Base-by-base conservation (phyloP, 2,888 invertebrate species). In the Crepidodera aurea region DNA sequence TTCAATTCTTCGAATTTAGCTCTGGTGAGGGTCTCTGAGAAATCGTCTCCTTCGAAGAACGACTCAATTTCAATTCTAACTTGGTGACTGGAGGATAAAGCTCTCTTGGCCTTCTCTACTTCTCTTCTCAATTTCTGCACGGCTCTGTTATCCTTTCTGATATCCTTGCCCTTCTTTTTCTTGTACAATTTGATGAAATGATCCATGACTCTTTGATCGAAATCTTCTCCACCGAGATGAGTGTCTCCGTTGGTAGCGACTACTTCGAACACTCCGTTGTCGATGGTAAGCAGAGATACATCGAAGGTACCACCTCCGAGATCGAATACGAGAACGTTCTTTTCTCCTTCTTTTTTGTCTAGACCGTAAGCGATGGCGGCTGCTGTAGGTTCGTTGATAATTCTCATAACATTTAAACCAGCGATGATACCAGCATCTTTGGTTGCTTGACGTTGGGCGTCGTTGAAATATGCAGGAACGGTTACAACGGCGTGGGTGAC, bases 281-380 rank as follows among this genome's bases (percentile, higher is more conserved):
- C 98, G 78, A 99, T 99, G 69, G 98, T 98, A 55, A 99, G 86
- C 15, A 99, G 87, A 34, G 98, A 98, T 13, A 99, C 99, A 83
- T 99, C 99, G 78, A 99, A 99, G 69, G 99, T 99, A 83, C 98
- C 99, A 81, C 99, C 99, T 77, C 99, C 98, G 83, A 99, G 88
- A 85, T 99, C 98, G 82, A 98, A 99, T 10, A 99, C 98, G 51
- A 99, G 85, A 15, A 99, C 96, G 78, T 99, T 99, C 86, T 98
- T 97, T 82, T 98, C 98, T 46, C 96, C 96, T 65, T 96, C 96
- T 77, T 92, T 95, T 83, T 97, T 97, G 83, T 98, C 97, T 68
- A 98, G 85, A 79, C 97, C 97, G 76, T 98, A 98, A 57, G 97
- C 97, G 79, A 97, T 96, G 65, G 96, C 97, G 51, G 97, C 97